A percentile compares a stretch with the other conserved stretches of the same genome.
Conservation (phyloP, 2,113 vertebrate genomes). For the Urocitellus parryii region DNA sequence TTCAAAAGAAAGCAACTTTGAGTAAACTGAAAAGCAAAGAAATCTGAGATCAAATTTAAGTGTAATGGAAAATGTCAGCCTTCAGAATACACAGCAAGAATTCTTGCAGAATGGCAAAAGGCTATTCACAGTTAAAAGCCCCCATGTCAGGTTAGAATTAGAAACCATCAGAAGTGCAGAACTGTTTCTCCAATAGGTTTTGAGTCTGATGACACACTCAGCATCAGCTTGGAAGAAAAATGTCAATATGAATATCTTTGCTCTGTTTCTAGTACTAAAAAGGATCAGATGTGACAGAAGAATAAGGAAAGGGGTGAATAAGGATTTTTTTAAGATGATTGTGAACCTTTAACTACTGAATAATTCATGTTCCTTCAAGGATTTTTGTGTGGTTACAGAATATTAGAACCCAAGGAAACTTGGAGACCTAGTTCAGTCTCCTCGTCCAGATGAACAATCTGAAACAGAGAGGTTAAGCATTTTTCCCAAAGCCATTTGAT, state of each 20-base stretch:
- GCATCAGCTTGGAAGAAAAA: slow-evolving; percentile 51
- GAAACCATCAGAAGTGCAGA: slow-evolving; percentile 48
- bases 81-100: slow-evolving; percentile 62
- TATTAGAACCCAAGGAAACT: slow-evolving; percentile 32
- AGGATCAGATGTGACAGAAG: slow-evolving; percentile 43
- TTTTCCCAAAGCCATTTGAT: not conserved
- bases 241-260: slow-evolving; percentile 52
- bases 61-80: slow-evolving; percentile 73
- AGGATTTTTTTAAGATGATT: slow-evolving; percentile 41
- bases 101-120: slow-evolving; percentile 42
- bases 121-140: slow-evolving; percentile 68
- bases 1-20: slow-evolving; percentile 56
- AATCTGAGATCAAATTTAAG: slow-evolving; percentile 64
- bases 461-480: not conserved
- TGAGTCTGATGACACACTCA: slow-evolving; percentile 41
- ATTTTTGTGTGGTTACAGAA: slow-evolving; percentile 18
- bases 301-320: slow-evolving; percentile 26
- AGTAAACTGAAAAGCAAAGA: slow-evolving; percentile 69
- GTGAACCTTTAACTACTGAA: slow-evolving; percentile 46
- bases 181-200: slow-evolving; percentile 53
- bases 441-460: not conserved
- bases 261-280: slow-evolving; percentile 64
- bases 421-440: not conserved
- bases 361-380: slow-evolving; percentile 54
- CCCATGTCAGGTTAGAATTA: slow-evolving; percentile 66